Percentiles rank a stretch among this genome's conserved stretches.
Evolutionary conservation across 2,113 vertebrate species (phyloP).

Genomic region (Rhizomys pruinosus): DNA sequence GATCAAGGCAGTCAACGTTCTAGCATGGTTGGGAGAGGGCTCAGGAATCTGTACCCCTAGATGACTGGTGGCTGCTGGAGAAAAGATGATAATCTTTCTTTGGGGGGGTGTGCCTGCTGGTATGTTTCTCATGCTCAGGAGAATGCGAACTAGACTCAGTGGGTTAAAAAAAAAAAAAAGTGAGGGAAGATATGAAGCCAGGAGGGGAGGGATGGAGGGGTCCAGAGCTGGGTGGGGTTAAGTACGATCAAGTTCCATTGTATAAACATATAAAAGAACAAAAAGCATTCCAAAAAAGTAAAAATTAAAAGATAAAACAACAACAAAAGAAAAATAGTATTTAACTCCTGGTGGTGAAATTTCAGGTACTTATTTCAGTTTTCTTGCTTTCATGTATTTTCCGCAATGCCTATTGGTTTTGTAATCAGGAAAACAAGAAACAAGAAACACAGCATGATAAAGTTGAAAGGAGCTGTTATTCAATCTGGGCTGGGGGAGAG

Average conservation of each 20-base stretch:
- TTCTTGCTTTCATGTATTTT: conserved; percentile 21
- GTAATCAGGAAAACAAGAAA: not conserved
- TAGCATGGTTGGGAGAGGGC: not conserved
- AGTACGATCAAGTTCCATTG: not conserved
- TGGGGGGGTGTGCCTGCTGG: too few species aligned
- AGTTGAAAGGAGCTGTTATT: not conserved
- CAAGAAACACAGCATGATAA: not conserved
- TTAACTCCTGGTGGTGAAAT: not conserved
- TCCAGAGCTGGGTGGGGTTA: not conserved
- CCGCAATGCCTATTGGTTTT: conserved; percentile 21
- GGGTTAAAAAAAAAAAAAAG: not conserved
- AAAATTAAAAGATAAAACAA: not conserved
- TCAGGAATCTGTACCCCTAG: too few species aligned
- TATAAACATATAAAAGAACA: not conserved
- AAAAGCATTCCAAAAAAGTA: not conserved
- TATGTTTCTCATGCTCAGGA: not conserved
- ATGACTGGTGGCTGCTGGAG: not conserved
- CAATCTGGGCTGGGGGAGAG: not conserved
- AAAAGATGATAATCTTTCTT: not conserved
- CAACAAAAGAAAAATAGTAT: not conserved
- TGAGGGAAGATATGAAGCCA: too few species aligned
- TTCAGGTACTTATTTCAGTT: not conserved
- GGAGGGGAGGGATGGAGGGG: not conserved
- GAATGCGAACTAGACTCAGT: not conserved
- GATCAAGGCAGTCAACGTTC: too few species aligned